Base-by-base conservation (phyloP, 2,888 invertebrate genomes). In the Pristionchus maxplancki region DNA sequence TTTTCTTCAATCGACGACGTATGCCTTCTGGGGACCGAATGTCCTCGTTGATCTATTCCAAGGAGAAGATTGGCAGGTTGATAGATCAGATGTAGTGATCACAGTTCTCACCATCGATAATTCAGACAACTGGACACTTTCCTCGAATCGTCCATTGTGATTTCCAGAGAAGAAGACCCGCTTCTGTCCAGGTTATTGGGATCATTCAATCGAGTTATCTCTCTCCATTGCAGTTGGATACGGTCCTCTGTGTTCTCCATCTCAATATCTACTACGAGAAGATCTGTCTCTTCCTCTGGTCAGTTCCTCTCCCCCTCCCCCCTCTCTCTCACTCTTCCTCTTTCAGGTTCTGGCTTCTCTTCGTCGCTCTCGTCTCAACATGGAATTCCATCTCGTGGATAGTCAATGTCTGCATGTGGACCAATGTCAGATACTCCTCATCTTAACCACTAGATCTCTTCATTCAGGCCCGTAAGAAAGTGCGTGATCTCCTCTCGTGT, bases 191-290 rank as follows among this genome's bases (percentile, higher is more conserved):
- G 91, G 93, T 92, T 1, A n/a, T n/a, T n/a, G n/a, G n/a, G n/a
- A n/a, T n/a, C n/a, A n/a, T n/a, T n/a, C n/a, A 37, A 8, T 6
- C 4, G 71, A 71, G 37, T 24, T 9, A 48, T 44, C 13, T 48
- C n/a, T 5, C 81, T 84, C 34, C 5, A 11, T 58, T 37, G 20
- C 91, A 94, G 92, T 88, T 91, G 91, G 94, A 94, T 89, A 94
- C 94, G 0, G 94, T 94, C 9, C 90, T 93, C 9, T 94, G 94
- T 86, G 94, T 94, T 40, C 90, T 94, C 11, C 93, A 92, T 24
- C 91, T 94, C 71, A 94, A 94, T 91, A 93, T 94, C 89, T 94
- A 94, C 90, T 94, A 94, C 90, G 94, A 94, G 88, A 94, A 94
- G 87, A 89, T 94, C 50, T 92, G 94, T 89, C 89, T 94, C 48